Percentiles rank a stretch among this genome's conserved stretches.
phyloP scores from a whole-genome alignment of 2,888 invertebrate species.

The Sarcophaga carnaria region DNA sequence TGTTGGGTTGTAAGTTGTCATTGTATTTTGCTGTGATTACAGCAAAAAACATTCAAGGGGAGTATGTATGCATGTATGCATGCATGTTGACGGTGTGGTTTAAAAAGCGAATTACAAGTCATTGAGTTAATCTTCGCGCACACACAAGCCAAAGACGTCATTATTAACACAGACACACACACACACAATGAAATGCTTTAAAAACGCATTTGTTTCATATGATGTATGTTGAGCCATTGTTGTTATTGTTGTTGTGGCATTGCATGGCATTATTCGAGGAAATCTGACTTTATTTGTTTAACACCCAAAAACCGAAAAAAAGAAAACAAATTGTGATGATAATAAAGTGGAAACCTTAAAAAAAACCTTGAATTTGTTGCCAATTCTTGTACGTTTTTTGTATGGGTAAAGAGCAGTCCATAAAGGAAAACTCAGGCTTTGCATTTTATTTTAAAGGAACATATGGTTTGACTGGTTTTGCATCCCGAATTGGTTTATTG shows the following conservation, averaged over 20 bases:
- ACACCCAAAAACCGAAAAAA: not conserved
- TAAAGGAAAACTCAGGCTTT: no score
- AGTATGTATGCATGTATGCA: not conserved
- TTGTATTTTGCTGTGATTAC: constrained; percentile 30
- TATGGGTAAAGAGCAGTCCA: not conserved
- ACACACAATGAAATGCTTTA: constrained; percentile 1
- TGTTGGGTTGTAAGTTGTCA: not conserved
- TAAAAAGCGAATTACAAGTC: constrained; percentile 53
- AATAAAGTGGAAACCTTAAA: not conserved
- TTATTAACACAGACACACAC: constrained; percentile 4
- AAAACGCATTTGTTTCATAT: constrained; percentile 14
- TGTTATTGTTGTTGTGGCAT: not conserved
- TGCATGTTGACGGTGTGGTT: constrained; percentile 19
- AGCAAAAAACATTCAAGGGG: constrained; percentile 9
- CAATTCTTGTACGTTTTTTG: not conserved
- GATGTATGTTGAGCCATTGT: not conserved
- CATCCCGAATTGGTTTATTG: no score
- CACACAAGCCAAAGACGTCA: constrained; percentile 15
- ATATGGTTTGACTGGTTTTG: no score
- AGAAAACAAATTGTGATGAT: not conserved
- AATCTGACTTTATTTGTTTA: not conserved
- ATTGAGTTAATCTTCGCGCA: constrained; percentile 41
- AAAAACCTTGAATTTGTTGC: not conserved
- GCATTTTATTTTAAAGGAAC: no score
- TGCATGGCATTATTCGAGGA: not conserved